Evolutionary conservation across 2,888 invertebrate species (phyloP).

Genomic region (Galerucella nymphaeae): DNA sequence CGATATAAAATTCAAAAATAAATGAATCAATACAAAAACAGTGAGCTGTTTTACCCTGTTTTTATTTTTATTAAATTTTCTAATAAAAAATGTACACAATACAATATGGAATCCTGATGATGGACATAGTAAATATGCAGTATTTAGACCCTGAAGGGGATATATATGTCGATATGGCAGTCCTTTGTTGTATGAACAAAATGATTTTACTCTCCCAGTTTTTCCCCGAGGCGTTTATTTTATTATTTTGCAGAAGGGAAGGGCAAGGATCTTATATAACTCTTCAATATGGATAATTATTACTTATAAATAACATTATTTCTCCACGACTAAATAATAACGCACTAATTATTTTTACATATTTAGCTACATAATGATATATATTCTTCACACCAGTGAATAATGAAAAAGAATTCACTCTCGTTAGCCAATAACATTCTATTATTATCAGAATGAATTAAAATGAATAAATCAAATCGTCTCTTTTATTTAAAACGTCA

Average conservation of each 20-base stretch:
- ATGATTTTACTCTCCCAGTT: neutral
- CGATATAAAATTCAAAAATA: too few species aligned
- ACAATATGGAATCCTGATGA: neutral
- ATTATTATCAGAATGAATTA: too few species aligned
- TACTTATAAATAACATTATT: neutral
- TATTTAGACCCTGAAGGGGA: neutral
- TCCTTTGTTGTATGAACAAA: conserved; percentile 2
- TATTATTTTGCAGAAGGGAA: neutral
- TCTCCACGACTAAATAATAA: too few species aligned
- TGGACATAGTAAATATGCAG: neutral
- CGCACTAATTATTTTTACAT: too few species aligned
- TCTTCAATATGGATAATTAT: neutral
- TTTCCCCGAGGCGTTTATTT: neutral
- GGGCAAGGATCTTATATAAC: neutral
- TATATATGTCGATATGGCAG: neutral
- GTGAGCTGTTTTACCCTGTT: too few species aligned
- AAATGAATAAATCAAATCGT: too few species aligned
- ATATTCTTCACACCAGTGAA: too few species aligned
- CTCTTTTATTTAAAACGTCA: too few species aligned
- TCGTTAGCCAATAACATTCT: too few species aligned
- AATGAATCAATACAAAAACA: too few species aligned
- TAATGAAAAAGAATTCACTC: too few species aligned
- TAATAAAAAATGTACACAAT: neutral
- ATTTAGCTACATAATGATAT: too few species aligned
- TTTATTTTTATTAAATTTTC: neutral